A percentile compares a stretch with the other conserved stretches of the same genome.
These are phyloP conservation scores for Musca domestica DNA, from an alignment of 1,140 invertebrate genomes.

Conservation along the genomic window DNA sequence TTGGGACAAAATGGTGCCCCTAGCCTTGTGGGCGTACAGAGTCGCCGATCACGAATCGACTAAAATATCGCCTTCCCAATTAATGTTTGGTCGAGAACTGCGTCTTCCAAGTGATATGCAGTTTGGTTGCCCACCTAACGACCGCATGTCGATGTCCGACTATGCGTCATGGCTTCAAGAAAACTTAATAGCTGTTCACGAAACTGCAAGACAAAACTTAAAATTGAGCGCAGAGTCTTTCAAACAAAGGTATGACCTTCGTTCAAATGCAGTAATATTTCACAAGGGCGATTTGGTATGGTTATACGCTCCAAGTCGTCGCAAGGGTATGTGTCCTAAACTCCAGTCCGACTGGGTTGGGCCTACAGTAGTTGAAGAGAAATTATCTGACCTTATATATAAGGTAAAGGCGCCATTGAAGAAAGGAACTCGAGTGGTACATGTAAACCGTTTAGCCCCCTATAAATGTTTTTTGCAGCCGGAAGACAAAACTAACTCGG, in stretches of 20 bases:
- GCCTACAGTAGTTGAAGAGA: not conserved
- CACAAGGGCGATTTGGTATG: not conserved
- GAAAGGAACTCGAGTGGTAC: too few relatives aligned
- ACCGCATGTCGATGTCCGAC: not conserved
- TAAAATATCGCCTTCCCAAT: not conserved
- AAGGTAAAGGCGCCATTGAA: too few relatives aligned
- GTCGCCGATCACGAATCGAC: not conserved
- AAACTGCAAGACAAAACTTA: not conserved
- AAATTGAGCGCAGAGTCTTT: not conserved
- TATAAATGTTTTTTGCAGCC: too few relatives aligned
- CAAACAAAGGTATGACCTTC: not conserved
- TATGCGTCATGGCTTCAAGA: not conserved
- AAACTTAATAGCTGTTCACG: not conserved
- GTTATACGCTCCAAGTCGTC: conserved; percentile 7
- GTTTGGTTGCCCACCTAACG: not conserved
- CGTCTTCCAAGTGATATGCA: not conserved
- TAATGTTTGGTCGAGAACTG: not conserved
- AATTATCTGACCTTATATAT: too few relatives aligned
- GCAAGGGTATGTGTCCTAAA: not conserved
- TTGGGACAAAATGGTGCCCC: conserved; percentile 16
- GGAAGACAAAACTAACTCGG: too few relatives aligned
- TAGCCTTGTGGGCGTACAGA: not conserved
- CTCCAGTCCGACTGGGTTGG: not conserved
- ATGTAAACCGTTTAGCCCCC: too few relatives aligned
- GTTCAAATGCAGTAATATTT: not conserved